phyloP scores from a whole-genome alignment of 1,140 invertebrate species.

The Pachypeltis micranthus region DNA sequence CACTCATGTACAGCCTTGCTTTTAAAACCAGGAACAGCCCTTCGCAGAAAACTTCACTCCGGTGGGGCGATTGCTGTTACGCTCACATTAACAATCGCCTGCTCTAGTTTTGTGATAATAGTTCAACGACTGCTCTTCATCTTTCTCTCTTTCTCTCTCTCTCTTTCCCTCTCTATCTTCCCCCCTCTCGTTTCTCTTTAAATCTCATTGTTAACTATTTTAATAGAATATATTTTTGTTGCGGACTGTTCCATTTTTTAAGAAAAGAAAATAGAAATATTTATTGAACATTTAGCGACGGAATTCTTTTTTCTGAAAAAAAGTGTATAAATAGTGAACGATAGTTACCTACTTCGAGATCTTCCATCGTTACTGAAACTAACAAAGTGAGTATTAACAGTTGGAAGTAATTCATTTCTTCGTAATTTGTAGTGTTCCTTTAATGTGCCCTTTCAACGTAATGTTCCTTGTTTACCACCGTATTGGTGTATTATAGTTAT shows the following conservation, averaged over 20 bases:
- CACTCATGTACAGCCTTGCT: constrained; percentile 79
- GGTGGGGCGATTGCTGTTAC: constrained; percentile 82
- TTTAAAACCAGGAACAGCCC: constrained; percentile 90
- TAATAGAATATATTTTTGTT: constrained; percentile 11
- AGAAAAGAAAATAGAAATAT: neutral
- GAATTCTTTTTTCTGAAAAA: too few species aligned
- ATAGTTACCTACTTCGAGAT: too few species aligned
- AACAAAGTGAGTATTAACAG: too few species aligned
- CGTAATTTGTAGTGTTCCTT: too few species aligned
- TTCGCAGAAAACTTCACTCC: constrained; percentile 85
- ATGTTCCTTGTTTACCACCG: too few species aligned
- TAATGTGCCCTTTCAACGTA: too few species aligned
- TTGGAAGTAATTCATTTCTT: too few species aligned
- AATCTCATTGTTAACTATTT: constrained; percentile 6
- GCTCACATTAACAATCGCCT: too few species aligned
- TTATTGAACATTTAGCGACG: neutral
- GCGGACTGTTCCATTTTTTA: too few species aligned
- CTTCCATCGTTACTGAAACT: too few species aligned
- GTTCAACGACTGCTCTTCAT: constrained; percentile 1
- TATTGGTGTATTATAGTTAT: too few species aligned
- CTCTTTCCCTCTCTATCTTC: neutral
- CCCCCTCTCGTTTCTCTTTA: neutral
- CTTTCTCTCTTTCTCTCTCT: neutral
- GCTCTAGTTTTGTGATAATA: neutral
- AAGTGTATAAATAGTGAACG: too few species aligned